Base-by-base conservation (phyloP, 2,113 vertebrate species). In the Microcebus griseorufus region DNA sequence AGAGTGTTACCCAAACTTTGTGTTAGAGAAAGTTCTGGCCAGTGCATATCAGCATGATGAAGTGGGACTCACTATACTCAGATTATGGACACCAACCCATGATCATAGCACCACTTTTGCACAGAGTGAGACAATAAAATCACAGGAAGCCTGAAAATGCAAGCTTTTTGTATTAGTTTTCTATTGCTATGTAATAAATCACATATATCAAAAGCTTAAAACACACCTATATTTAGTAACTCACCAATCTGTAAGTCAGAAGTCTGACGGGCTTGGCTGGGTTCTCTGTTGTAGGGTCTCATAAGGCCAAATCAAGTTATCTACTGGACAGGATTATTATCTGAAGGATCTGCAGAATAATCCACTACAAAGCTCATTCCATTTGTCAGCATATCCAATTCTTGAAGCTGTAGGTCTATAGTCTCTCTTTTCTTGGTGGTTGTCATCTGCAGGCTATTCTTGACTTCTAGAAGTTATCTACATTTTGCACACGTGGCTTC, bases 51-150 rank as follows among this genome's bases (percentile, higher is more conserved):
- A 13, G 18, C 53, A 65, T 83, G 16, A 67, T 29, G 22, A 92
- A 83, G 12, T 25, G 3, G 34, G 9, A 9, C 23, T 53, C 27
- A 34, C 5, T 45, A 17, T 11, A 29, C 2, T 20, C 14, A 18
- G 0, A 3, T 3, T 64, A 25, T 48, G 9, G 18, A 12, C 9
- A 23, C 16, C 20, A 25, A 9, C 0, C 29, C 11, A 55, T n/a
- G 2, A 42, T n/a, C 37, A 42, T 2, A 55, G 7, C 5, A 39
- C 16, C 5, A n/a, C 6, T 17, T 82, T 22, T n/a, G 10, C 27
- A 17, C 83, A 27, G 32, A 70, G 29, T 13, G 4, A 3, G 34
- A 51, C 5, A 88, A 1, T 23, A 48, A 51, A 85, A 90, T 17
- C 48, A 81, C 23, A 60, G 20, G 27, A 27, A 34, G 0, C 18